phyloP scores from a whole-genome alignment of 2,888 invertebrate species.

The Teinopalpus imperialis region DNA sequence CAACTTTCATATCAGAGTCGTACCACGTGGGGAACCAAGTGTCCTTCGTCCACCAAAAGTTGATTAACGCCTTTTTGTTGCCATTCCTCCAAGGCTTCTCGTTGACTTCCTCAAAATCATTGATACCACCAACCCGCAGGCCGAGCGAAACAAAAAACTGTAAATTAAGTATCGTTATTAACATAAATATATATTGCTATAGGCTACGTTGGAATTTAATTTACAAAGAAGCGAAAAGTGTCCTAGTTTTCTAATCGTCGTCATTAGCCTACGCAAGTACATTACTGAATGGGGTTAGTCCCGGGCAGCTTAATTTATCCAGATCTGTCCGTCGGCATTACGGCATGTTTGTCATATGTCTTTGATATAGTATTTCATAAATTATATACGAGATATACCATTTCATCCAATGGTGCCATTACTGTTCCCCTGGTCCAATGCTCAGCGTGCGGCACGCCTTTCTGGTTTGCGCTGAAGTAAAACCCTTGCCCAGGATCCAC shows the following conservation, averaged over 20 bases:
- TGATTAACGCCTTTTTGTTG: slow-evolving; percentile 82
- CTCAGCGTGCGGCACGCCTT: slow-evolving; percentile 58
- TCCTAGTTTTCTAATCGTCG: too few relatives aligned
- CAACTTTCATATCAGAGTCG: slow-evolving; percentile 78
- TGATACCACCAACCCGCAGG: slow-evolving; percentile 89
- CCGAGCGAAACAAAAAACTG: slow-evolving; percentile 90
- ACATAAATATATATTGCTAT: too few relatives aligned
- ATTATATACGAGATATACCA: too few relatives aligned
- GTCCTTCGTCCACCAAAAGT: slow-evolving; percentile 84
- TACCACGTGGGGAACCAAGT: slow-evolving; percentile 85
- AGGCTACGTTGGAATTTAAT: too few relatives aligned
- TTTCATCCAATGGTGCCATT: slow-evolving; percentile 69
- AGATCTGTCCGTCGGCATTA: too few relatives aligned
- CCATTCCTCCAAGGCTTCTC: slow-evolving; percentile 88
- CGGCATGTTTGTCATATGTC: too few relatives aligned
- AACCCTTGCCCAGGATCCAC: slow-evolving; percentile 70
- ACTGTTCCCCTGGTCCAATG: slow-evolving; percentile 60
- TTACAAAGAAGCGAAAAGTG: too few relatives aligned
- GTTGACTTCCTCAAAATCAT: slow-evolving; percentile 84
- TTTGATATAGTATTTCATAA: too few relatives aligned
- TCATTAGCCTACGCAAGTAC: too few relatives aligned
- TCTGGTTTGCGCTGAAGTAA: slow-evolving; percentile 52
- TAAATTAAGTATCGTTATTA: too few relatives aligned
- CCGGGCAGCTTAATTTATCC: too few relatives aligned
- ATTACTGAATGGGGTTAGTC: too few relatives aligned